A percentile compares a stretch with the other conserved stretches of the same genome.
These are phyloP conservation scores for Xyrauchen texanus DNA, from an alignment of 2,113 vertebrate genomes.

Conservation along the genomic window DNA sequence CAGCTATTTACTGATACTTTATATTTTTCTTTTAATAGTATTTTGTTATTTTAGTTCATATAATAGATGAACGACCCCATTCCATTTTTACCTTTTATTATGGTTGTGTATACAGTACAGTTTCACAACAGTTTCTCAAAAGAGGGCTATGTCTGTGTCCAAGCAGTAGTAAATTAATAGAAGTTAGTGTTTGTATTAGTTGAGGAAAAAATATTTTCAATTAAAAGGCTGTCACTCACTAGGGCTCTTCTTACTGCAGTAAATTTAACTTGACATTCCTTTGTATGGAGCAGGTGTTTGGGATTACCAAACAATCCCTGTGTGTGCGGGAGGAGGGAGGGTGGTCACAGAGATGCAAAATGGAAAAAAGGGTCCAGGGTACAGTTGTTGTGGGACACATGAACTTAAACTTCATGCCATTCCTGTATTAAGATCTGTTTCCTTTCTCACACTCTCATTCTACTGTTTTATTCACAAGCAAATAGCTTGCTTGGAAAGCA, in stretches of 20 bases:
- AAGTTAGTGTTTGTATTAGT: slow-evolving; percentile 16
- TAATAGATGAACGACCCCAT: too few relatives aligned
- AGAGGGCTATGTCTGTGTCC: too few relatives aligned
- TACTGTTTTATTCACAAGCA: not conserved
- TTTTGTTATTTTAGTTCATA: too few relatives aligned
- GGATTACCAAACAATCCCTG: slow-evolving; percentile 57
- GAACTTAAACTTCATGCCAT: slow-evolving; percentile 60
- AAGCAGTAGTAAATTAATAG: not conserved
- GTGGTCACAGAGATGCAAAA: slow-evolving; percentile 3
- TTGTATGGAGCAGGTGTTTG: slow-evolving; percentile 70
- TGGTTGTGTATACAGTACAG: not conserved
- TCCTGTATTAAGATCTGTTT: slow-evolving; percentile 28
- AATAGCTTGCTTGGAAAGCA: not conserved
- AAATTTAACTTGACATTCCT: slow-evolving; percentile 74
- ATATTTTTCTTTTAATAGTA: too few relatives aligned
- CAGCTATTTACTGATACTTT: too few relatives aligned
- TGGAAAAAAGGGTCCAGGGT: slow-evolving; percentile 41
- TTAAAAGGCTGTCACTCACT: slow-evolving; percentile 55
- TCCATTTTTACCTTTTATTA: not conserved
- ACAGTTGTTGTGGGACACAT: slow-evolving; percentile 60
- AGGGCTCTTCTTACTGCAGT: slow-evolving; percentile 60
- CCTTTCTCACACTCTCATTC: not conserved
- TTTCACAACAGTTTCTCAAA: not conserved
- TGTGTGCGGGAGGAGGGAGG: slow-evolving; percentile 32
- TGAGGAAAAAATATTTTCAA: slow-evolving; percentile 54